These are phyloP conservation scores for Sinopyrophorus schimmeli DNA, from an alignment of 2,888 invertebrate species.

Conservation along the genomic window DNA sequence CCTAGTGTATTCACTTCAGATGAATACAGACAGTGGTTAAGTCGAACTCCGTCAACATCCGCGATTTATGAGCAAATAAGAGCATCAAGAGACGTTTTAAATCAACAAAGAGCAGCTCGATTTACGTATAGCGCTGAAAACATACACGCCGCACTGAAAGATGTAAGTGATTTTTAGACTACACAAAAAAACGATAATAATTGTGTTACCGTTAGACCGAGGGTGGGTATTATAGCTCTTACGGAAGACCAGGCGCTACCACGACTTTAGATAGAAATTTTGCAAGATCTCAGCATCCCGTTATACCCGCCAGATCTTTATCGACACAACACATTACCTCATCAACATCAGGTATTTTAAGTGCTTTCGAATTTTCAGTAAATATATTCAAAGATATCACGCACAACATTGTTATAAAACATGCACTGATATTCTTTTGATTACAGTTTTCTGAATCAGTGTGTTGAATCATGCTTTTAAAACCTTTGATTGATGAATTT, in stretches of 20 bases:
- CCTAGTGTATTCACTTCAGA: constrained; percentile 79
- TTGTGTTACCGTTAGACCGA: constrained; percentile 45
- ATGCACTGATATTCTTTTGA: too few relatives aligned
- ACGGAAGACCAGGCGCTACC: constrained; percentile 69
- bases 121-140: constrained; percentile 92
- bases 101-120: constrained; percentile 71
- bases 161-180: constrained; percentile 63
- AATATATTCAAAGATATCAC: too few relatives aligned
- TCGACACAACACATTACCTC: constrained; percentile 72
- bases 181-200: background rate
- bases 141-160: constrained; percentile 81
- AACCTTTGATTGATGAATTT: too few relatives aligned
- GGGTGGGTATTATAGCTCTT: constrained; percentile 58
- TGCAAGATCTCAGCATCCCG: constrained; percentile 58
- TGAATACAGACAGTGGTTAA: constrained; percentile 92
- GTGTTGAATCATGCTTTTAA: too few relatives aligned
- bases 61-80: constrained; percentile 91
- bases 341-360: constrained; percentile 57
- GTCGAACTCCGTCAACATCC: constrained; percentile 86
- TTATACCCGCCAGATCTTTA: constrained; percentile 74
- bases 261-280: constrained; percentile 70
- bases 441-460: too few relatives aligned
- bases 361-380: too few relatives aligned
- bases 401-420: too few relatives aligned
- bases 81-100: constrained; percentile 73